A percentile compares a stretch with the other conserved stretches of the same genome.
Evolutionary conservation across 1,140 invertebrate genomes (phyloP).

Genomic region (Danaus melanippus): DNA sequence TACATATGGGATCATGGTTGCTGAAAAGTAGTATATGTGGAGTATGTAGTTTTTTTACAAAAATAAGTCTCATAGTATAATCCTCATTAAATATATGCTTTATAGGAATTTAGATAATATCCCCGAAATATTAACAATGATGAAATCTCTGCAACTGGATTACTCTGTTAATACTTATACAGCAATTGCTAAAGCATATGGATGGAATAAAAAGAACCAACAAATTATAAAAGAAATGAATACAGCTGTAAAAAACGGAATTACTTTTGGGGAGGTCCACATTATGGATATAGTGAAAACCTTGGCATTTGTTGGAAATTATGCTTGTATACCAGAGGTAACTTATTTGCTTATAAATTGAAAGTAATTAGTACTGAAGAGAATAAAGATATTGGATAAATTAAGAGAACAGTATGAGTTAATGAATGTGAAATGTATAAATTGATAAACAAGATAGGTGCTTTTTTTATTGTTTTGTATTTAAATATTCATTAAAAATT

Average conservation of each 20-base stretch:
- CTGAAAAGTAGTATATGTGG: too few relatives aligned
- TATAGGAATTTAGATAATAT: constrained; percentile 56
- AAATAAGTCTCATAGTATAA: too few relatives aligned
- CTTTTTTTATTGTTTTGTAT: constrained; percentile 14
- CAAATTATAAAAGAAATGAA: constrained; percentile 47
- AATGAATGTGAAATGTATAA: too few relatives aligned
- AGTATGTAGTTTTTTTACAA: too few relatives aligned
- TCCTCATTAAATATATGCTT: constrained; percentile 5
- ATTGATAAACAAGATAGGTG: too few relatives aligned
- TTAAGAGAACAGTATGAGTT: too few relatives aligned
- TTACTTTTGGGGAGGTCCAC: constrained; percentile 52
- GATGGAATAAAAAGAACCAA: constrained; percentile 63
- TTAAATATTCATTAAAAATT: constrained; percentile 20
- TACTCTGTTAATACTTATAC: constrained; percentile 65
- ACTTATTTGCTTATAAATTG: constrained; percentile 6
- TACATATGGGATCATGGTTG: too few relatives aligned
- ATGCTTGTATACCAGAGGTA: constrained; percentile 44
- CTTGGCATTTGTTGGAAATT: constrained; percentile 36
- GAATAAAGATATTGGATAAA: too few relatives aligned
- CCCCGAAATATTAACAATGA: constrained; percentile 64
- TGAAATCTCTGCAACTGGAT: constrained; percentile 68
- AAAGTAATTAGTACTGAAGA: too few relatives aligned
- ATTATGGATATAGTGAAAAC: constrained; percentile 70
- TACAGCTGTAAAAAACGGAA: constrained; percentile 28
- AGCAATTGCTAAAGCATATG: constrained; percentile 61